A percentile compares a stretch with the other conserved stretches of the same genome.
Conservation (phyloP, 1,140 invertebrate species). For the Rhagoletis zephyria region DNA sequence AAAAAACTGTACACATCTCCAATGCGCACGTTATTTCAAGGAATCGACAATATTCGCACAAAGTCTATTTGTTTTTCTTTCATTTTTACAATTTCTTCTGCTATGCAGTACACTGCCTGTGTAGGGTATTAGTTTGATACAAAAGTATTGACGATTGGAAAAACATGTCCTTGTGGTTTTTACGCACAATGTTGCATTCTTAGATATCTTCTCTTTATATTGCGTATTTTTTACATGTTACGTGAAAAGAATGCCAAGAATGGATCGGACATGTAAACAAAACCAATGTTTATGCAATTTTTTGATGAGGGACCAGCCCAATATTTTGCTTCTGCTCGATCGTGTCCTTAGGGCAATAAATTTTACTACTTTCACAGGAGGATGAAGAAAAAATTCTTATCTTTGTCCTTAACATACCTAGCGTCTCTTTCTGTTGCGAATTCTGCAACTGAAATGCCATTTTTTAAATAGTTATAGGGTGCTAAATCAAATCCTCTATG, state of each 20-base stretch:
- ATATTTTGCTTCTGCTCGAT: constrained; percentile 1
- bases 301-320: background rate
- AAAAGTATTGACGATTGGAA: background rate
- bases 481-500: background rate
- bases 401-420: background rate
- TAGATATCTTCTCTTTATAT: background rate
- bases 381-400: background rate
- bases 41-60: constrained; percentile 42
- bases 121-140: background rate
- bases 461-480: background rate
- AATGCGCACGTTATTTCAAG: constrained; percentile 22
- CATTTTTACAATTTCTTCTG: background rate
- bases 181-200: constrained; percentile 16
- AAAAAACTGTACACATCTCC: background rate
- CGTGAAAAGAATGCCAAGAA: background rate
- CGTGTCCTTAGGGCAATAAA: constrained; percentile 33
- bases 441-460: background rate
- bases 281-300: constrained; percentile 40
- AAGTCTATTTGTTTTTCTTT: background rate
- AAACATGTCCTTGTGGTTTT: constrained; percentile 46
- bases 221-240: background rate
- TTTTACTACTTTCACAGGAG: constrained; percentile 36
- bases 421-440: background rate
- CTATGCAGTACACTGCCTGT: background rate
- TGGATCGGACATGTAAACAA: constrained; percentile 25